These are phyloP conservation scores for Pristiophorus japonicus DNA, from an alignment of 2,113 vertebrate species.

Conservation along the genomic window DNA sequence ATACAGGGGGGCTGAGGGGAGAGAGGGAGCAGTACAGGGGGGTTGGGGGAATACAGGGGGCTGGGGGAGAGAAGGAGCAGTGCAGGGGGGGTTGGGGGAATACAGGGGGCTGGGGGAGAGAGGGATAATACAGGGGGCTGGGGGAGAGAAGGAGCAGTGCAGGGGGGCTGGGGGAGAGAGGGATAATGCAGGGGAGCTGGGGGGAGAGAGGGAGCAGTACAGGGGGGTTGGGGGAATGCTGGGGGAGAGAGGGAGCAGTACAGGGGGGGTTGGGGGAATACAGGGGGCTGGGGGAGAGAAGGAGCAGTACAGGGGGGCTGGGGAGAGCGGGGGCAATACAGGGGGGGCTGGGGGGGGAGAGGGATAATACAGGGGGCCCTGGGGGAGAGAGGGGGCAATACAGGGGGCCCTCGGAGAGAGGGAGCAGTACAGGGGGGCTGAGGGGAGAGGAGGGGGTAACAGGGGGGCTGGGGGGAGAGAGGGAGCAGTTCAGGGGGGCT, in stretches of 20 bases:
- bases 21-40: background rate
- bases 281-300: background rate
- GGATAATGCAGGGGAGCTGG: background rate
- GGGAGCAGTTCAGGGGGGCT: background rate
- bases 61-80: too few relatives aligned
- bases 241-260: too few relatives aligned
- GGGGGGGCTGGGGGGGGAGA: background rate
- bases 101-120: slow-evolving; percentile 12
- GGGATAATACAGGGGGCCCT: background rate
- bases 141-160: background rate
- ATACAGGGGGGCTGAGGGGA: background rate
- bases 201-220: background rate
- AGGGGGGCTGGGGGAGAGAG: background rate
- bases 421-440: too few relatives aligned
- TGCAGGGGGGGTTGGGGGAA: background rate
- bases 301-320: background rate
- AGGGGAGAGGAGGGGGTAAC: background rate
- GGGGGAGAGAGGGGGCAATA: background rate
- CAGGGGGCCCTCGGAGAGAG: too few relatives aligned
- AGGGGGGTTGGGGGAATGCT: too few relatives aligned
- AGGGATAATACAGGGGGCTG: background rate
- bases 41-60: background rate
- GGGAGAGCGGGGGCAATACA: background rate
- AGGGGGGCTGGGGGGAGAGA: background rate
- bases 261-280: background rate